These are phyloP conservation scores for Puma concolor DNA, from an alignment of 2,113 vertebrate genomes.

Conservation along the genomic window DNA sequence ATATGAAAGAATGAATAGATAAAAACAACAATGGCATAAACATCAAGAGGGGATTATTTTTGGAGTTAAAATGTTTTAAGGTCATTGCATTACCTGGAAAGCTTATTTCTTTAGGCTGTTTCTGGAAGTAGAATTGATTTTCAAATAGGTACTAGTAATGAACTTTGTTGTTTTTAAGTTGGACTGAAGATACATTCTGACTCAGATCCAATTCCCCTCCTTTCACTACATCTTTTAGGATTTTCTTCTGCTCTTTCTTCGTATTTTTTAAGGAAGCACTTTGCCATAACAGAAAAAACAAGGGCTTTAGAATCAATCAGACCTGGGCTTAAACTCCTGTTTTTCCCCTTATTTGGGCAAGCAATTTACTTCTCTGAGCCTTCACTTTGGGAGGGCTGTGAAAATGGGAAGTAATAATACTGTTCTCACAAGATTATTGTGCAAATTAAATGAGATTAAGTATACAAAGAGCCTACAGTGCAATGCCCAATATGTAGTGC, in stretches of 20 bases:
- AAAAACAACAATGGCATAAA: background rate
- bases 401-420: background rate
- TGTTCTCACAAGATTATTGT: background rate
- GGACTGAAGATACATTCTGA: background rate
- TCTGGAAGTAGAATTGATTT: background rate
- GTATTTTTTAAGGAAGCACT: constrained; percentile 19
- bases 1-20: background rate
- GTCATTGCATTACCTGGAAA: background rate
- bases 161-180: background rate
- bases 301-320: background rate
- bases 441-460: constrained; percentile 1
- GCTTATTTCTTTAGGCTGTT: background rate
- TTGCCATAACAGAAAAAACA: background rate
- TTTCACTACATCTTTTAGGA: background rate
- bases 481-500: background rate
- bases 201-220: background rate
- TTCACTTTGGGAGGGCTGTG: background rate
- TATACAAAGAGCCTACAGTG: background rate
- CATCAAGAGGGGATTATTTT: background rate
- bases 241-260: background rate
- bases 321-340: background rate
- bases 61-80: constrained; percentile 1
- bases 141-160: background rate
- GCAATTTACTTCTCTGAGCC: background rate
- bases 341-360: background rate